phyloP scores from a whole-genome alignment of 1,140 invertebrate genomes.

The Heliconius nattereri region DNA sequence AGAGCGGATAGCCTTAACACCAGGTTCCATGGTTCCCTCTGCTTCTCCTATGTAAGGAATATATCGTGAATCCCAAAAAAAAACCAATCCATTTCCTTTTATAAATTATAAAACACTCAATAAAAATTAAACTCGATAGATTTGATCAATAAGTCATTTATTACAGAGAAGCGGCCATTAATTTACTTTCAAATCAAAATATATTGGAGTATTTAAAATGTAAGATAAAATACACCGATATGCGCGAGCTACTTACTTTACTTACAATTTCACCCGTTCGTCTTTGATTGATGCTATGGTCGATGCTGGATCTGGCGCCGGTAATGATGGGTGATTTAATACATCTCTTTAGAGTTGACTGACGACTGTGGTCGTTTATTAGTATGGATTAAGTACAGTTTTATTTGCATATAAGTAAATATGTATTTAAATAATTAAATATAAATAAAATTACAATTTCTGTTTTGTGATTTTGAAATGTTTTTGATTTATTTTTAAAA shows the following conservation, averaged over 20 bases:
- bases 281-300: slow-evolving; percentile 55
- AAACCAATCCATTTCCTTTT: neutral
- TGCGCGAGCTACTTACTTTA: slow-evolving; percentile 47
- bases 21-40: no score
- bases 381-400: neutral
- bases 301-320: slow-evolving; percentile 47
- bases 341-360: neutral
- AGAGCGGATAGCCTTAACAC: no score
- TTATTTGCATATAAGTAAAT: neutral
- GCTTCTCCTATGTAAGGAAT: no score
- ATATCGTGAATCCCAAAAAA: no score
- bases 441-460: no score
- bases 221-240: slow-evolving; percentile 51
- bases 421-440: no score
- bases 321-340: slow-evolving; percentile 45
- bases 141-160: slow-evolving; percentile 31
- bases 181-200: slow-evolving; percentile 53
- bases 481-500: neutral
- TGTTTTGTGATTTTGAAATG: no score
- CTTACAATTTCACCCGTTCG: slow-evolving; percentile 48
- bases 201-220: slow-evolving; percentile 48
- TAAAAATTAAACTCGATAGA: neutral
- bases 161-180: slow-evolving; percentile 41
- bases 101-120: neutral
- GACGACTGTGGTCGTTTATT: slow-evolving; percentile 1